phyloP scores from a whole-genome alignment of 1,140 invertebrate genomes.

The Cherax quadricarinatus region DNA sequence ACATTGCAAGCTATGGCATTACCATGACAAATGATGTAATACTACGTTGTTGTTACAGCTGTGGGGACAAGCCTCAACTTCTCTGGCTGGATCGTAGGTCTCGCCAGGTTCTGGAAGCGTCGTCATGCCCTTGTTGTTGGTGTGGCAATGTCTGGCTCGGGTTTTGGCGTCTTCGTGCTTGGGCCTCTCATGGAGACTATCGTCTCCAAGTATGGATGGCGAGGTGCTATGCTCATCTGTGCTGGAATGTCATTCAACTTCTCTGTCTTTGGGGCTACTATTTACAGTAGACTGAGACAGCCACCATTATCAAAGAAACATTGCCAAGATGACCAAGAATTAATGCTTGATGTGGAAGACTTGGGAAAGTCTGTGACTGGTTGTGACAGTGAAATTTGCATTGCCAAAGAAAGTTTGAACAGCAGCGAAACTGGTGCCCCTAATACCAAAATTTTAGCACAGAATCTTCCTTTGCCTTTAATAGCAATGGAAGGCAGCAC shows the following conservation, averaged over 20 bases:
- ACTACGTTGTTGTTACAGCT: conserved; percentile 74
- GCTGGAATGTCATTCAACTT: conserved; percentile 77
- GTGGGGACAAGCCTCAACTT: conserved; percentile 80
- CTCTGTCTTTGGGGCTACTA: conserved; percentile 69
- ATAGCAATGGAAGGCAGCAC: conserved; percentile 15
- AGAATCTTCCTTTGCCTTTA: conserved; percentile 4
- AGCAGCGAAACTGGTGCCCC: not conserved
- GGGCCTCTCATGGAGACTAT: conserved; percentile 74
- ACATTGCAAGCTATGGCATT: no score
- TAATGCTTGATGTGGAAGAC: not conserved
- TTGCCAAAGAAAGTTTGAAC: not conserved
- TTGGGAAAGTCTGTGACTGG: not conserved
- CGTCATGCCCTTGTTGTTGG: conserved; percentile 79
- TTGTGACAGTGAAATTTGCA: not conserved
- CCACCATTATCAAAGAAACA: not conserved
- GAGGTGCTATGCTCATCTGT: conserved; percentile 78
- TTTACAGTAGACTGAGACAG: conserved; percentile 54
- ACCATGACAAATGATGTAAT: not conserved
- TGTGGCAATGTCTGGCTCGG: conserved; percentile 80
- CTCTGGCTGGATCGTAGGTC: conserved; percentile 79
- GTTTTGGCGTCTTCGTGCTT: conserved; percentile 75
- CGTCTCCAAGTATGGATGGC: conserved; percentile 78
- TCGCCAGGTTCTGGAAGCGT: conserved; percentile 79
- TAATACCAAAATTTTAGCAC: not conserved
- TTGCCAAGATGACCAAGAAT: not conserved